Base-by-base conservation (phyloP, 2,797 vertebrate genomes). In the Bufotes viridis region DNA sequence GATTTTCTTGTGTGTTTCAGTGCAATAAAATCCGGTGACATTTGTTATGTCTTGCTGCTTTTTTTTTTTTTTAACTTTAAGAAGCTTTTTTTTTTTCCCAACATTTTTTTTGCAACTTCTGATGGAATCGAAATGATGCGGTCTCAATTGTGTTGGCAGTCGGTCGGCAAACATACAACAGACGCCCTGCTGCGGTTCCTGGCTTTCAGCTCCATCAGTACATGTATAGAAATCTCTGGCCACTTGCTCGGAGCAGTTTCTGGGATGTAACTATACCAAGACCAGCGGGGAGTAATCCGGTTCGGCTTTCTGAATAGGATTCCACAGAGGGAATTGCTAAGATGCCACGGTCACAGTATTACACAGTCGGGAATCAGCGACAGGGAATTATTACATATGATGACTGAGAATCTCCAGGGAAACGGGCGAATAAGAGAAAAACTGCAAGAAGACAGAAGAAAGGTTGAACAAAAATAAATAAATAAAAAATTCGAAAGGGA, bases 11-110 rank as follows among this genome's bases (percentile, higher is more conserved):
- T 74, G 61, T 79, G 69, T 88, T 81, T 61, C 53, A 1, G 67
- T 55, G 61, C 84, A 85, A 85, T 85, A 69, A 85, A 81, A 63
- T 85, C 78, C 58, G 75, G 49, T 53, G 60, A 81, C 78, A 57
- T 85, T 81, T 85, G 78, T 81, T 88, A 79, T 85, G 82, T 80
- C 83, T 88, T 53, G 70, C 69, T 63, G 60, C 42, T 81, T 34
- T 63, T 34, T 78, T 49, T 69, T 72, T 81, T 51, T 53, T 58
- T 26, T 34, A 34, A 34, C 18, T 49, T 49, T 49, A 8, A 2
- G 57, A 72, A 63, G 11, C 53, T 34, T 82, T 76, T 42, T 42
- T 42, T 34, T 34, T 34, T 34, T 78, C 74, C 69, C 67, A 65
- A 57, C 85, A 87, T 74, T 80, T 79, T 22, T 61, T 79, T 22